Base-by-base conservation (phyloP, 2,797 vertebrate species). In the Acestrorhynchus altus region DNA sequence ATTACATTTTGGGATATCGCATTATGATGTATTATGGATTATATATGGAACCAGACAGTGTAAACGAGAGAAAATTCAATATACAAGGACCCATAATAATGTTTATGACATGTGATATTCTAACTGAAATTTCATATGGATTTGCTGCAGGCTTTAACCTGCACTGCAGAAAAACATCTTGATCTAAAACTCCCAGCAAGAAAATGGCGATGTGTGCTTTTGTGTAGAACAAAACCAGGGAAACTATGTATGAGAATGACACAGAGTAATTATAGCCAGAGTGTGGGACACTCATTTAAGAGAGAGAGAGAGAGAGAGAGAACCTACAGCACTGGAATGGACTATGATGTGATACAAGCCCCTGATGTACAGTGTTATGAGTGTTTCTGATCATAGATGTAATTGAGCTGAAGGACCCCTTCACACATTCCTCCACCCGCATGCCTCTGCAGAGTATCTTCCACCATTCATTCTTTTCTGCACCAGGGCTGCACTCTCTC, bases 361-460 rank as follows among this genome's bases (percentile, higher is more conserved):
- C 59, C 8, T 28, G 35, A 13, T 73, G 22, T 1, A 49, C 47
- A 44, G 13, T 11, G 2, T 56, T 26, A 2, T 56, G 56, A 31
- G 76, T 54, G 42, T 79, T 77, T 79, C 26, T 78, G 81, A 77
- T 87, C 85, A 84, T 81, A 78, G 42, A 83, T 74, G 81, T 79
- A 59, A 76, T 84, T 57, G 72, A 54, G 71, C 67, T 79, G 64
- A 79, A 71, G 54, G 65, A 74, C 79, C 13, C 8, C 68, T 22
- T 6, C 67, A 39, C 75, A 52, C 74, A 39, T 68, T 2, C 35
- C 61, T 0, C 64, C 46, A 44, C 57, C 40, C 64, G 75, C 63
- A 84, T 84, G 78, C 83, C 88, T 88, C 92, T 90, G 92, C 91
- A 92, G n/a, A n/a, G 91, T 89, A 88, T 77, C 84, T 87, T 81